A percentile compares a stretch with the other conserved stretches of the same genome.
Conservation (phyloP, 2,113 vertebrate genomes). For the Zosterops hypoxanthus region DNA sequence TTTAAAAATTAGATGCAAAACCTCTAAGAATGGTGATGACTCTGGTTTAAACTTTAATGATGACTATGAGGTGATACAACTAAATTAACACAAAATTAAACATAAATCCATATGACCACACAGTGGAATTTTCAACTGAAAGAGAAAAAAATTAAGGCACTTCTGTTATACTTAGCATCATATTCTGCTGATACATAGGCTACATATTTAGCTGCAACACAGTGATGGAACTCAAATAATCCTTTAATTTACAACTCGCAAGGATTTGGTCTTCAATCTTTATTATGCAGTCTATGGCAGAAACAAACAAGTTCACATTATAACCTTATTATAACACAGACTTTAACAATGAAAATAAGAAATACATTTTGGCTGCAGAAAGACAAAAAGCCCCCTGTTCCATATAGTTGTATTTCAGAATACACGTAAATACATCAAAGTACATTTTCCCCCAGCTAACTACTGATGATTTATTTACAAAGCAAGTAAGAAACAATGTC, state of each 20-base stretch:
- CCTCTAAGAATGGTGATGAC: not conserved
- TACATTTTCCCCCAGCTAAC: not conserved
- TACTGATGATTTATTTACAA: slow-evolving; percentile 52
- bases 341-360: not conserved
- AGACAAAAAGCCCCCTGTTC: not conserved
- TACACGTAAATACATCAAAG: slow-evolving; percentile 8
- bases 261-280: slow-evolving; percentile 4
- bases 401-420: not conserved
- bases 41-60: not conserved
- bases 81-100: not conserved
- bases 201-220: not conserved
- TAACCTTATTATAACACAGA: not conserved
- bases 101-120: not conserved
- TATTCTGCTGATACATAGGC: not conserved
- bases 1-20: not conserved
- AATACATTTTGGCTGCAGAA: not conserved
- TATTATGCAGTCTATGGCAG: slow-evolving; percentile 16
- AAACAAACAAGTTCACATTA: slow-evolving; percentile 8
- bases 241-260: not conserved
- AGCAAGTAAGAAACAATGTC: slow-evolving; percentile 18
- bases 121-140: not conserved
- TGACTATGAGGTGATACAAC: not conserved
- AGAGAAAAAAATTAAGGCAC: slow-evolving; percentile 10
- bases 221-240: not conserved
- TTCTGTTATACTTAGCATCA: not conserved